Conservation (phyloP, 2,113 vertebrate species). For the Callipepla californica region DNA sequence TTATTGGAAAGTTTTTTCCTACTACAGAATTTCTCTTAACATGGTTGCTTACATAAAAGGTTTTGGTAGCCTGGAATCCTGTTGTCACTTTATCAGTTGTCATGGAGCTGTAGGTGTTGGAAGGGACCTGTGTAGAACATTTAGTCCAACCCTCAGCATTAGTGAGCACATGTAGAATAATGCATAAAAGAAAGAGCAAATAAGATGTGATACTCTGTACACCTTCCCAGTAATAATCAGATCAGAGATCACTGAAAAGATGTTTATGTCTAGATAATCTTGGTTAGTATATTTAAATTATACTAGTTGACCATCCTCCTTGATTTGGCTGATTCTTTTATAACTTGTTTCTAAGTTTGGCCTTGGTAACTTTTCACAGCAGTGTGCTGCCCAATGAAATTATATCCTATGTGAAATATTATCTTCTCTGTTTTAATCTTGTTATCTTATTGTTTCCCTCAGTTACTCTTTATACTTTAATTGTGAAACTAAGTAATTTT, state of each 20-base stretch:
- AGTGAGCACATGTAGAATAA: background rate
- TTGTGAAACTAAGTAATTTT: background rate
- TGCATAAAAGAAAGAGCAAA: background rate
- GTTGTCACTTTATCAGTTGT: rapidly evolving
- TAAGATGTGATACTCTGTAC: background rate
- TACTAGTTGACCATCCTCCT: background rate
- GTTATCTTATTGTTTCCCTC: background rate
- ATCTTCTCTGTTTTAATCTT: background rate
- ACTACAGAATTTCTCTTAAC: background rate
- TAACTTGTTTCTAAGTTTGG: background rate
- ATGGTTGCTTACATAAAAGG: background rate
- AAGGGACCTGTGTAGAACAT: too few relatives aligned
- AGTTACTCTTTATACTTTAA: background rate
- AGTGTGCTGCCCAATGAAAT: background rate
- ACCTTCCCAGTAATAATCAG: background rate
- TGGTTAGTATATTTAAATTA: background rate
- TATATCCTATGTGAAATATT: background rate
- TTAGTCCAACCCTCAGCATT: background rate
- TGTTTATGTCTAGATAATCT: background rate
- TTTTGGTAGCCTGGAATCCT: background rate
- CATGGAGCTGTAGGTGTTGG: too few relatives aligned
- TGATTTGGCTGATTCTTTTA: background rate
- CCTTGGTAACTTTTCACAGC: background rate
- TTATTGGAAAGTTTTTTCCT: background rate
- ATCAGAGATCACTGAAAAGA: background rate